Base-by-base conservation (phyloP, 2,113 vertebrate species). In the Chloropsis cyanopogon region DNA sequence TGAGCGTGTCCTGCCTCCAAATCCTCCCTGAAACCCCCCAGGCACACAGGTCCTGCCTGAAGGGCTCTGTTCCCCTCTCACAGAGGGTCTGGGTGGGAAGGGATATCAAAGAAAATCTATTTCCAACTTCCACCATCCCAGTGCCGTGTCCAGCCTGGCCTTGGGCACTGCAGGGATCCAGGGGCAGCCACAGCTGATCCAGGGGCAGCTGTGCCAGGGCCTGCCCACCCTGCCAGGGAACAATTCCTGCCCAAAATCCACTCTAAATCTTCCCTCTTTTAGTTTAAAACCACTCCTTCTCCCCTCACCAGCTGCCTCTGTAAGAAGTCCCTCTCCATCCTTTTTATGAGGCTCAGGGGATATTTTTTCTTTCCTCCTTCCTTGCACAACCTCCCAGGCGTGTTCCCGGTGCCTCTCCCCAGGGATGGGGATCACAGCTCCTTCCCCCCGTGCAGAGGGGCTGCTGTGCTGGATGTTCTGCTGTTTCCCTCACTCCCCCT, bases 401-500 rank as follows among this genome's bases (percentile, higher is more conserved):
- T 0, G 20, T 19, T 33, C 22, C 28, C 10, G 63, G n/a, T 29
- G 54, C 18, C 11, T 10, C 21, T 68, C 14, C 8, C 39, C 33
- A 2, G 60, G 47, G 25, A 0, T 4, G 8, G 33, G 57, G 31
- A 13, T 19, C 0, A 2, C 1, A 2, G 26, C 1, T 0, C 82
- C 54, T 31, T 39, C 15, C 41, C 0, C 24, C 52, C 3, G 69
- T 37, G 54, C 68, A 23, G 41, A 57, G 1, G 12, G 47, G 70
- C 86, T 49, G 89, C 66, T 28, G 66, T 2, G 4, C 21, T 37
- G 8, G 29, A 4, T 19, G 2, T 11, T 25, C 73, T 26, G 49
- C 15, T 28, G 41, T 13, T 80, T 3, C 70, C 90, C 75, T 76
- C 44, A 3, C 83, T 4, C 76, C 86, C 91, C 96, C 86, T 92